Percentiles rank a stretch among this genome's conserved stretches.
Evolutionary conservation across 2,888 invertebrate species (phyloP).

Genomic region (Calliopum simillimum): DNA sequence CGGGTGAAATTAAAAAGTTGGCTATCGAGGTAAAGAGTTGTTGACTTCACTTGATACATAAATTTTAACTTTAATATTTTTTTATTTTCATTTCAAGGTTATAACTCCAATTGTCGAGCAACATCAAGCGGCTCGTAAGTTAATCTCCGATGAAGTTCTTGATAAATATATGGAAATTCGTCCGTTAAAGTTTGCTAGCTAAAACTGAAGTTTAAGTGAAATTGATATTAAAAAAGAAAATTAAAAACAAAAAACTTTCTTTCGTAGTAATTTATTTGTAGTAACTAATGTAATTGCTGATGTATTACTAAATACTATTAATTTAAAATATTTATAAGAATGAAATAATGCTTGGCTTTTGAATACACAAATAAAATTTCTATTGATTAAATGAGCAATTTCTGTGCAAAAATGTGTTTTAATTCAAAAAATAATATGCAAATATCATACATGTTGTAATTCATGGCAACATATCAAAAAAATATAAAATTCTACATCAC

Average conservation of each 20-base stretch:
- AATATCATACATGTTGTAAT: too few relatives aligned
- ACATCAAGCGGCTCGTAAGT: slow-evolving; percentile 84
- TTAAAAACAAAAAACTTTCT: not conserved
- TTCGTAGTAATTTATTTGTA: slow-evolving; percentile 33
- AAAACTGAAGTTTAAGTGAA: slow-evolving; percentile 35
- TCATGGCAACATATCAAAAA: too few relatives aligned
- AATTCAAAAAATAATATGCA: too few relatives aligned
- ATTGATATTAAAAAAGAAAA: not conserved
- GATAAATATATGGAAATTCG: slow-evolving; percentile 87
- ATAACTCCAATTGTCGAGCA: slow-evolving; percentile 81
- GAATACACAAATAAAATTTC: too few relatives aligned
- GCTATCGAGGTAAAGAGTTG: slow-evolving; percentile 74
- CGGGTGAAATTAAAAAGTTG: slow-evolving; percentile 94
- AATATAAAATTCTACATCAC: too few relatives aligned
- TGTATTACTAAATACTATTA: slow-evolving; percentile 10
- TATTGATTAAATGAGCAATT: too few relatives aligned
- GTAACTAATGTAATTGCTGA: slow-evolving; percentile 6
- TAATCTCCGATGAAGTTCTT: slow-evolving; percentile 87
- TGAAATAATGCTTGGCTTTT: too few relatives aligned
- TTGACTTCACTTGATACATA: not conserved
- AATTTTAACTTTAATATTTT: slow-evolving; percentile 17
- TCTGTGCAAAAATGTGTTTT: too few relatives aligned
- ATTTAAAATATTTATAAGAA: not conserved
- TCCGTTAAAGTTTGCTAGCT: slow-evolving; percentile 73
- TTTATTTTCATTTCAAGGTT: slow-evolving; percentile 57